These are phyloP conservation scores for Torymus aiolomorphi DNA, from an alignment of 2,888 invertebrate genomes.

Conservation along the genomic window DNA sequence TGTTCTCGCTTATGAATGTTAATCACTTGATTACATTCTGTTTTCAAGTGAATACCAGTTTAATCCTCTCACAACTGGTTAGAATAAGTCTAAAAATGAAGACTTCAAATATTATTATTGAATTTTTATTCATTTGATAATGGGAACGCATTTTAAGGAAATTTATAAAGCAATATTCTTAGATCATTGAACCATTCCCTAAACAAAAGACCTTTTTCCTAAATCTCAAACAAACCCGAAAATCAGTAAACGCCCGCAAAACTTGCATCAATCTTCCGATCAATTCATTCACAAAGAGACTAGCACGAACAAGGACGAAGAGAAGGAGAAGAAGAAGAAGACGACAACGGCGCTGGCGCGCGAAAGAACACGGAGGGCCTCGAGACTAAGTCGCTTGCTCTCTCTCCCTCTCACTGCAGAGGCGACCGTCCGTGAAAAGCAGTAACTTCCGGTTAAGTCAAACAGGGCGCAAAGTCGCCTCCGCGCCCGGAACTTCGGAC, in stretches of 20 bases:
- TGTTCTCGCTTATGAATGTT: no score
- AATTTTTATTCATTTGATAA: no score
- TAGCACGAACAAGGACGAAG: neutral
- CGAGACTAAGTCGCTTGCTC: no score
- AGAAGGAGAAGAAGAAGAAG: neutral
- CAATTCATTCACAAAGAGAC: slow-evolving; percentile 11
- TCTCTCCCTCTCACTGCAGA: neutral
- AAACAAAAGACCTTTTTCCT: neutral
- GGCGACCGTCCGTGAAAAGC: slow-evolving; percentile 61
- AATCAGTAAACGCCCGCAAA: neutral
- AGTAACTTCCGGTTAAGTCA: slow-evolving; percentile 74
- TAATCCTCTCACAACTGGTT: no score
- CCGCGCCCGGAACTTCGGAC: slow-evolving; percentile 68
- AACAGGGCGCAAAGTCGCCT: slow-evolving; percentile 70
- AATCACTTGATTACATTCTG: no score
- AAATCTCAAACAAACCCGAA: neutral
- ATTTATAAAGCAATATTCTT: no score
- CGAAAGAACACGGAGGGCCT: no score
- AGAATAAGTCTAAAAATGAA: no score
- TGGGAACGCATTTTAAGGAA: no score
- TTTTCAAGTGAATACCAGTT: no score
- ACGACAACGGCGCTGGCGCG: neutral
- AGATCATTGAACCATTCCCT: no score
- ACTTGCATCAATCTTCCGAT: slow-evolving; percentile 29
- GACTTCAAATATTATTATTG: no score